Percentiles rank a stretch among this genome's conserved stretches.
Evolutionary conservation across 1,140 invertebrate genomes (phyloP).

Genomic region (Atta colombica): DNA sequence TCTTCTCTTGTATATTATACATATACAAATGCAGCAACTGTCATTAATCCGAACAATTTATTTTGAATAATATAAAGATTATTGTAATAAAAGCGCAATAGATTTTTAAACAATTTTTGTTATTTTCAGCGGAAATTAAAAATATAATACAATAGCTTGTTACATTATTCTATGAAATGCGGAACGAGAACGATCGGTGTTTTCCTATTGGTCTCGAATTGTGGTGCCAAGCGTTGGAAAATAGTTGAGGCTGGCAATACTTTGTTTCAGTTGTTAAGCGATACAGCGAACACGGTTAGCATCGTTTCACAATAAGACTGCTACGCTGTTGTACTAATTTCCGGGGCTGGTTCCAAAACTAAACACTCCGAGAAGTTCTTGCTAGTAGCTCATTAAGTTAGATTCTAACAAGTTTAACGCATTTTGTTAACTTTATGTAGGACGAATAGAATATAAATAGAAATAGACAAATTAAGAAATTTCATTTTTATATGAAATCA

Average conservation of each 20-base stretch:
- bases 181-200: not conserved
- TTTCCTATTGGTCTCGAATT: constrained; percentile 28
- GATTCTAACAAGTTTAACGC: constrained; percentile 47
- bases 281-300: constrained; percentile 40
- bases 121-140: constrained; percentile 2
- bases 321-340: constrained; percentile 32
- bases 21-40: too few relatives aligned
- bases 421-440: constrained; percentile 25
- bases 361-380: constrained; percentile 41
- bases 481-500: not conserved
- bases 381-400: constrained; percentile 50
- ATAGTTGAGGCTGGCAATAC: constrained; percentile 38
- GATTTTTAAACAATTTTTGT: constrained; percentile 10
- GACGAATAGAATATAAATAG: constrained; percentile 3
- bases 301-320: constrained; percentile 46
- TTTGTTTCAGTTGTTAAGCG: constrained; percentile 47
- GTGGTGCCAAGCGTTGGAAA: constrained; percentile 22
- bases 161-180: not conserved
- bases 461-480: not conserved
- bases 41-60: constrained; percentile 16
- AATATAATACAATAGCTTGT: not conserved
- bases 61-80: not conserved
- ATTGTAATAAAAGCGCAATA: not conserved
- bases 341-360: constrained; percentile 29
- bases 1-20: not conserved